phyloP scores from a whole-genome alignment of 2,888 invertebrate species.

The Cheilosia vernalis region DNA sequence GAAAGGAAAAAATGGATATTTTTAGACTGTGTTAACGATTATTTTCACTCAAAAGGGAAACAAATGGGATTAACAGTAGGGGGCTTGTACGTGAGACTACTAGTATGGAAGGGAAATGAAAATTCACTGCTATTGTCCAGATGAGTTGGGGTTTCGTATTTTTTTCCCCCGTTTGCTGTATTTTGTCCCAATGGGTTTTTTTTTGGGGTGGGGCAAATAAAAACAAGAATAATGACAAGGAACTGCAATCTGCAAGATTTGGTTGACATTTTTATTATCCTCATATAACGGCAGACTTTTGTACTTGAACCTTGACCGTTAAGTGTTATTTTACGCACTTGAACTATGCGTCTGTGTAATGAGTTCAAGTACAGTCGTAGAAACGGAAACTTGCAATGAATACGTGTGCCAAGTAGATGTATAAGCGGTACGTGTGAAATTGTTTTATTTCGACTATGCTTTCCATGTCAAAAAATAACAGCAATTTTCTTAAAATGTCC shows the following conservation, averaged over 20 bases:
- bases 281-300: neutral
- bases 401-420: neutral
- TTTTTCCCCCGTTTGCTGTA: no score
- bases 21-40: slow-evolving; percentile 67
- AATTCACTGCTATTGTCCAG: slow-evolving; percentile 27
- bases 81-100: slow-evolving; percentile 31
- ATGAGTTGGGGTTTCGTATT: neutral
- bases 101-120: neutral
- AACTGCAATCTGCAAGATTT: neutral
- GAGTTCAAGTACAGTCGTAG: neutral
- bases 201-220: neutral
- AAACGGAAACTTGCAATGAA: neutral
- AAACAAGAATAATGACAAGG: slow-evolving; percentile 12
- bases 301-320: neutral
- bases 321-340: neutral
- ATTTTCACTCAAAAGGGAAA: slow-evolving; percentile 57
- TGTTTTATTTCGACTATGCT: neutral
- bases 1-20: slow-evolving; percentile 28
- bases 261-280: neutral
- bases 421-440: neutral
- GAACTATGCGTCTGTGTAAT: neutral
- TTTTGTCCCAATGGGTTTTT: neutral
- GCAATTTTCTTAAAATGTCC: no score
- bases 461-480: no score
- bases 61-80: slow-evolving; percentile 55